phyloP scores from a whole-genome alignment of 1,140 invertebrate species.

The Mercenaria mercenaria region DNA sequence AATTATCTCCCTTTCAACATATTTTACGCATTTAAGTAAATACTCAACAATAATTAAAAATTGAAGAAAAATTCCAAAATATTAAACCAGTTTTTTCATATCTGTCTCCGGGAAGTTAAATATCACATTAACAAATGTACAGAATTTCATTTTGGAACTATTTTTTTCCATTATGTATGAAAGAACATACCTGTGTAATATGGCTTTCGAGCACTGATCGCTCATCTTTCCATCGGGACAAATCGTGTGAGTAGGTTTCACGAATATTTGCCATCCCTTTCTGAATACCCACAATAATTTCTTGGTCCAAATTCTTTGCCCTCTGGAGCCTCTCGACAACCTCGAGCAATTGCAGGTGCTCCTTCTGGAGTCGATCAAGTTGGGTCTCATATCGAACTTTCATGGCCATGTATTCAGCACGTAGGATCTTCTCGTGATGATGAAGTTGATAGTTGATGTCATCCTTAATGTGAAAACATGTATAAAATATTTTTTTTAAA shows the following conservation, averaged over 20 bases:
- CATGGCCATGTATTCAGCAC: constrained; percentile 93
- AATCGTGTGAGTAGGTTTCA: constrained; percentile 89
- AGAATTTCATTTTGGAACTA: no score
- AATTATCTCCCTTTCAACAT: no score
- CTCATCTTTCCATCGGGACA: constrained; percentile 77
- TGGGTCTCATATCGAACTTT: constrained; percentile 96
- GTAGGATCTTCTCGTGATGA: constrained; percentile 92
- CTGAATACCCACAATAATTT: constrained; percentile 88
- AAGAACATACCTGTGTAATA: constrained; percentile 73
- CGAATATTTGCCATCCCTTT: constrained; percentile 79
- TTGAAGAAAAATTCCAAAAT: no score
- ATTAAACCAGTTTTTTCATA: no score
- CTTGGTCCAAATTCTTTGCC: constrained; percentile 96
- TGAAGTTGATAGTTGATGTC: constrained; percentile 88
- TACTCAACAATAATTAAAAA: no score
- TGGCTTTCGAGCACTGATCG: constrained; percentile 74
- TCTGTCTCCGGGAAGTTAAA: no score
- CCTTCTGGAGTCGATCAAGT: constrained; percentile 93
- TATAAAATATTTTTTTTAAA: not conserved
- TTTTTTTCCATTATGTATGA: no score
- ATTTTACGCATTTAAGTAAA: no score
- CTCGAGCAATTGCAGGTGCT: constrained; percentile 92
- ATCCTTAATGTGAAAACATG: constrained; percentile 69
- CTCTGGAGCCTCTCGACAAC: constrained; percentile 93
- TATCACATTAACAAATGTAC: no score